A percentile compares a stretch with the other conserved stretches of the same genome.
These are phyloP conservation scores for Barypeithes pellucidus DNA, from an alignment of 2,888 invertebrate species.

Conservation along the genomic window DNA sequence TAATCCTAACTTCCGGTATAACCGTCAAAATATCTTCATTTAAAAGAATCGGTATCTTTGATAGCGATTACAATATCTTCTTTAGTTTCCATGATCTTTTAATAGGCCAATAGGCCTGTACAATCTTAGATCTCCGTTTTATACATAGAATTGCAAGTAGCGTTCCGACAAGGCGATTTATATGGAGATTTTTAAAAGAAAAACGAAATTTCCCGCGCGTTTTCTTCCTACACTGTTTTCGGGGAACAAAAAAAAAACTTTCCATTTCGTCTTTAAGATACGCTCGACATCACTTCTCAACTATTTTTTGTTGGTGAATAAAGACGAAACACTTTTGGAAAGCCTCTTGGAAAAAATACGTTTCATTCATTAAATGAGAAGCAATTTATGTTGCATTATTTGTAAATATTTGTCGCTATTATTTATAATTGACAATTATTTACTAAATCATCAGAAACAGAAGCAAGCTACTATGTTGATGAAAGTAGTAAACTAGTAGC, in stretches of 20 bases:
- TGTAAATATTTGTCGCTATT: neutral
- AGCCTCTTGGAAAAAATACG: neutral
- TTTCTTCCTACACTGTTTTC: slow-evolving; percentile 60
- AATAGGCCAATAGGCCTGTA: no score
- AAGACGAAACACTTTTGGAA: neutral
- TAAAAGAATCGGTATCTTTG: no score
- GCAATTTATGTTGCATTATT: neutral
- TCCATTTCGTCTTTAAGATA: neutral
- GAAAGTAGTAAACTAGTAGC: no score
- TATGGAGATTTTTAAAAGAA: slow-evolving; percentile 63
- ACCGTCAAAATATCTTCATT: no score
- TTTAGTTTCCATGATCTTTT: no score
- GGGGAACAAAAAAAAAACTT: slow-evolving; percentile 52
- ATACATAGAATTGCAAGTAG: slow-evolving; percentile 20
- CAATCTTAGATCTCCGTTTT: slow-evolving; percentile 36
- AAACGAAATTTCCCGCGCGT: slow-evolving; percentile 58
- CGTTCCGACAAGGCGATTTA: slow-evolving; percentile 65
- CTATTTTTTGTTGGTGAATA: neutral
- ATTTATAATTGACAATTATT: no score
- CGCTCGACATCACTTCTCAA: slow-evolving; percentile 7
- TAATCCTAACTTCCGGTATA: no score
- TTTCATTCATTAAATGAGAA: neutral
- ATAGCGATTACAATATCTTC: no score
- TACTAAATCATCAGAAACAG: no score
- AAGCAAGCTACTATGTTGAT: no score